Percentiles rank a stretch among this genome's conserved stretches.
Conservation (phyloP, 2,888 invertebrate genomes). For the Lasioglossum malachurum region DNA sequence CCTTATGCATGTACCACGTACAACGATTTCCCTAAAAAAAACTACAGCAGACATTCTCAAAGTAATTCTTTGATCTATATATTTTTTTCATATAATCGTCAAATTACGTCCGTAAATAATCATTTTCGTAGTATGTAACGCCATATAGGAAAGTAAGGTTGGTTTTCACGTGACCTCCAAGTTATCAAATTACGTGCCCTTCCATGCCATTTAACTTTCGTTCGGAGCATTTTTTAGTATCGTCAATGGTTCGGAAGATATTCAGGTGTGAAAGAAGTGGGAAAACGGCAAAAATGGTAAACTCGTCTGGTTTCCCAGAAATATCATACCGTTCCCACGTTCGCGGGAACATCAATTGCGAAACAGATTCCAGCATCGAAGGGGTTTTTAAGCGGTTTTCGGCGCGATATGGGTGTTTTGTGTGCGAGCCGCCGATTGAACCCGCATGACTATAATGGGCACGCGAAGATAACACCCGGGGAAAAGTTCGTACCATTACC, state of each 20-base stretch:
- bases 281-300: neutral
- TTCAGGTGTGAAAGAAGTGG: neutral
- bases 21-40: neutral
- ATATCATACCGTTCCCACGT: constrained; percentile 27
- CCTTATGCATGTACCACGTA: neutral
- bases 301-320: neutral
- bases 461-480: constrained; percentile 25
- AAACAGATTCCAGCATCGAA: constrained; percentile 31
- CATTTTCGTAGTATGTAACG: neutral
- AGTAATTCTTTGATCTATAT: neutral
- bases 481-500: constrained; percentile 24
- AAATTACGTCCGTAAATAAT: neutral
- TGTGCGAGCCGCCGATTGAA: constrained; percentile 22
- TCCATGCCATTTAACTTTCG: too few relatives aligned
- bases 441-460: constrained; percentile 50
- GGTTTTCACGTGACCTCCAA: neutral
- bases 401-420: constrained; percentile 59
- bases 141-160: neutral
- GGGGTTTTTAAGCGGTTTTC: constrained; percentile 42
- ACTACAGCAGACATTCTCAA: neutral
- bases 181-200: neutral
- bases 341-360: constrained; percentile 42
- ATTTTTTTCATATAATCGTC: neutral
- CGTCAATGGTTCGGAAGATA: neutral
- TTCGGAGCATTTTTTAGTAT: neutral